Conservation (phyloP, 2,888 invertebrate species). For the Bhutanitis thaidina region DNA sequence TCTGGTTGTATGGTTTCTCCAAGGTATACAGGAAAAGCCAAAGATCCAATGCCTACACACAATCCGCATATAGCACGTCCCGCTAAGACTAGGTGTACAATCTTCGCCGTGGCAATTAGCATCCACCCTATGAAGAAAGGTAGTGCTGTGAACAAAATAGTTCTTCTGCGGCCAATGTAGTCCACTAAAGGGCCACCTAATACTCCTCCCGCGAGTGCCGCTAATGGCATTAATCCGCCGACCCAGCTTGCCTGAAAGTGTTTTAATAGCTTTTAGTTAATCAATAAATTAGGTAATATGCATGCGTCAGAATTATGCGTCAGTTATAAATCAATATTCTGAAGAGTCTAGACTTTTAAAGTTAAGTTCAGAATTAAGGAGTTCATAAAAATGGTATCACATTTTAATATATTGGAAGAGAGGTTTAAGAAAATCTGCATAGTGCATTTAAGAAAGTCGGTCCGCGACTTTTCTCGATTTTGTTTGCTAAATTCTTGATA, state of each 20-base stretch:
- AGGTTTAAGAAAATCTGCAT: no score
- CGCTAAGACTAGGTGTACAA: constrained; percentile 85
- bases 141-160: constrained; percentile 87
- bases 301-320: no score
- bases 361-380: no score
- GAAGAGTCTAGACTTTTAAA: no score
- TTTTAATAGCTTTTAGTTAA: neutral
- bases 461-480: no score
- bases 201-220: constrained; percentile 91
- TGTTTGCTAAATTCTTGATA: no score
- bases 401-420: no score
- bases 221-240: constrained; percentile 92
- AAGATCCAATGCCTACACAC: constrained; percentile 92
- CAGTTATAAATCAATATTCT: no score
- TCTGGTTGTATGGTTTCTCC: constrained; percentile 96
- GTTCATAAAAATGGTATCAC: no score
- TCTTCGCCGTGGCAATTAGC: constrained; percentile 86
- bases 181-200: constrained; percentile 92
- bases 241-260: constrained; percentile 88
- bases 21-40: constrained; percentile 94
- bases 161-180: constrained; percentile 90
- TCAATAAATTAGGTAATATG: no score
- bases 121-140: constrained; percentile 92
- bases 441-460: no score
- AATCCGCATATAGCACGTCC: constrained; percentile 92